Evolutionary conservation across 1,140 invertebrate genomes (phyloP).

Genomic region (Drosophila bipectinata): DNA sequence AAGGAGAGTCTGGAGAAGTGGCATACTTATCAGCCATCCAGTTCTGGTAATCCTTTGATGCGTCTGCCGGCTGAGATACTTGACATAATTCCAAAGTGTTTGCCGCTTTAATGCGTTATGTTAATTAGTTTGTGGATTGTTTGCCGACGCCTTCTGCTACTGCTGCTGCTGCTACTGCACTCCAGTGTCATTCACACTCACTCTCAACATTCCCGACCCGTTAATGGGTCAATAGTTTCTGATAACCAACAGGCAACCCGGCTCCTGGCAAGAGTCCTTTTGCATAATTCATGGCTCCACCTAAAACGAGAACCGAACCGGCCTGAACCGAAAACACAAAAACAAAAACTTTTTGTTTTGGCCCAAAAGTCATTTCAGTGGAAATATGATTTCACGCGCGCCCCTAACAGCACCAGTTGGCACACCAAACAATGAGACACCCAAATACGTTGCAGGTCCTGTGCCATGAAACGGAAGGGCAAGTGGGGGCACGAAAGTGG

Average conservation of each 20-base stretch:
- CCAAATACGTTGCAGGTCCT: conserved; percentile 30
- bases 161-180: conserved; percentile 14
- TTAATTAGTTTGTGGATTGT: conserved; percentile 74
- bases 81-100: conserved; percentile 76
- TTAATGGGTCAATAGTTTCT: conserved; percentile 81
- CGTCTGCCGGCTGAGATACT: conserved; percentile 50
- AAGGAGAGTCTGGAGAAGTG: neutral
- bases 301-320: conserved; percentile 17
- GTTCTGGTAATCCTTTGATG: conserved; percentile 70
- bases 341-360: conserved; percentile 57
- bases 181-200: conserved; percentile 49
- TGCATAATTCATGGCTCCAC: conserved; percentile 71
- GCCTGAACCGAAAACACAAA: conserved; percentile 6
- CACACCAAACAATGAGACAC: conserved; percentile 65
- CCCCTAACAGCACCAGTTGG: conserved; percentile 52
- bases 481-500: neutral
- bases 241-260: conserved; percentile 53
- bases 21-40: conserved; percentile 47
- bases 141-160: conserved; percentile 32
- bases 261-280: conserved; percentile 54
- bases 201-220: conserved; percentile 40
- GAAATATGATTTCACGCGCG: conserved; percentile 81
- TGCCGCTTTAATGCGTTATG: conserved; percentile 74
- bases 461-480: neutral
- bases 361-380: conserved; percentile 73